Percentiles rank a stretch among this genome's conserved stretches.
Conservation (phyloP, 53 echinoderm and acorn worm species). For the Echinarachnius parma region DNA sequence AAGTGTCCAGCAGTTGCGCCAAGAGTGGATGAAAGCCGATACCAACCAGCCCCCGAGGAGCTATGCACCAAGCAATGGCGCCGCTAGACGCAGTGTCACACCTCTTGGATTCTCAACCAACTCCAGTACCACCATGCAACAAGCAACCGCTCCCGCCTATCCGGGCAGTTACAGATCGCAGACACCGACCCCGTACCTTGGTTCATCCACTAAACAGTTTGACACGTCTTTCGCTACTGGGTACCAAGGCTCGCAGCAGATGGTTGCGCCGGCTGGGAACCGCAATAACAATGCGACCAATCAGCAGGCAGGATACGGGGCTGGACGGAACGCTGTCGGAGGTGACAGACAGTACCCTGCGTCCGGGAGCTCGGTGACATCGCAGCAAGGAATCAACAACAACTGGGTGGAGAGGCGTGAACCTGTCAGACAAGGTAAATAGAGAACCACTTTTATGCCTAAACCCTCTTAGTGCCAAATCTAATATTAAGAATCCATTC, state of each 20-base stretch:
- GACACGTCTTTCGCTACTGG: not conserved
- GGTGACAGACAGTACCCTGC: not conserved
- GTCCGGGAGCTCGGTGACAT: not conserved
- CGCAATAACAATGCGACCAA: constrained; percentile 40
- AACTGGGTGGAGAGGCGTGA: constrained; percentile 24
- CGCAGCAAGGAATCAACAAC: constrained; percentile 11
- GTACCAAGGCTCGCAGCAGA: not conserved
- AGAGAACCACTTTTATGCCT: no score
- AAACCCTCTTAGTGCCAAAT: no score
- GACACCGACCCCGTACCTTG: constrained; percentile 30
- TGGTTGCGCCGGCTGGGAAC: not conserved
- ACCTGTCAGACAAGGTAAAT: constrained; percentile 7
- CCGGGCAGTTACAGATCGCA: constrained; percentile 19
- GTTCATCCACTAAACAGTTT: constrained; percentile 2
- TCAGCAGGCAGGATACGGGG: not conserved
- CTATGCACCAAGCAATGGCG: not conserved
- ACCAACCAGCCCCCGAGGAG: not conserved
- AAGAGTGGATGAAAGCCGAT: not conserved
- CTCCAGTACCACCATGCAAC: not conserved
- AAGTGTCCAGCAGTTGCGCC: not conserved
- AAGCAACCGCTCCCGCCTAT: not conserved
- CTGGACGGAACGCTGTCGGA: not conserved
- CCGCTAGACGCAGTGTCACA: constrained; percentile 9
- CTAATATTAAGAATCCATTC: no score
- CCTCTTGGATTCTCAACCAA: constrained; percentile 7